These are phyloP conservation scores for Protophormia terraenovae DNA, from an alignment of 2,888 invertebrate species.

Conservation along the genomic window DNA sequence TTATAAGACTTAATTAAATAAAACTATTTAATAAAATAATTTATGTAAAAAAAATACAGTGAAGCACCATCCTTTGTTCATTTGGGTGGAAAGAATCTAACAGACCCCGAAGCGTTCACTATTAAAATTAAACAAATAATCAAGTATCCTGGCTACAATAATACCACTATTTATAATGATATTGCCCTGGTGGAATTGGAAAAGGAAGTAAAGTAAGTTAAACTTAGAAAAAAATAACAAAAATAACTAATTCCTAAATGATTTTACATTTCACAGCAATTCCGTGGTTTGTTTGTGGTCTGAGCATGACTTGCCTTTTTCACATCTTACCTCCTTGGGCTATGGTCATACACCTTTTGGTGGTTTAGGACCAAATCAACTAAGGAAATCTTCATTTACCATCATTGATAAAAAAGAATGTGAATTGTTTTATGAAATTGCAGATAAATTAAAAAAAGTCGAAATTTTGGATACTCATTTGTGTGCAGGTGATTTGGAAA, in stretches of 20 bases:
- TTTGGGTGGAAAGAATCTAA: slow-evolving; percentile 68
- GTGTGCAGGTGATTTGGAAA: slow-evolving; percentile 68
- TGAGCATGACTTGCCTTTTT: slow-evolving; percentile 17
- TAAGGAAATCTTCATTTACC: slow-evolving; percentile 64
- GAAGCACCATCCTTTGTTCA: slow-evolving; percentile 62
- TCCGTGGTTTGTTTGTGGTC: slow-evolving; percentile 63
- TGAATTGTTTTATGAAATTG: slow-evolving; percentile 51
- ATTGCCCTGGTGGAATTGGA: slow-evolving; percentile 70
- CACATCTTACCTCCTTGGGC: slow-evolving; percentile 68
- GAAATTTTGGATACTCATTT: slow-evolving; percentile 65
- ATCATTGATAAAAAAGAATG: slow-evolving; percentile 61
- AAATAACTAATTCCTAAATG: background rate
- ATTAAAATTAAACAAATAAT: slow-evolving; percentile 64
- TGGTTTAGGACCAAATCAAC: slow-evolving; percentile 54
- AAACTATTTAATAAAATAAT: background rate
- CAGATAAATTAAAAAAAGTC: slow-evolving; percentile 27
- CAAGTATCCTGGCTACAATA: slow-evolving; percentile 64
- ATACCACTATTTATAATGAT: slow-evolving; percentile 65
- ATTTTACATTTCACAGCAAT: slow-evolving; percentile 24
- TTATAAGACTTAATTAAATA: background rate
- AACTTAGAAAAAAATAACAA: background rate
- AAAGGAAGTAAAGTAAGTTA: slow-evolving; percentile 52
- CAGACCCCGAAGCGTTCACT: slow-evolving; percentile 33
- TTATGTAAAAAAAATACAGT: slow-evolving; percentile 34
- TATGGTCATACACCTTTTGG: slow-evolving; percentile 69